Base-by-base conservation (phyloP, 2,797 vertebrate species). In the Gadopsis marmoratus region DNA sequence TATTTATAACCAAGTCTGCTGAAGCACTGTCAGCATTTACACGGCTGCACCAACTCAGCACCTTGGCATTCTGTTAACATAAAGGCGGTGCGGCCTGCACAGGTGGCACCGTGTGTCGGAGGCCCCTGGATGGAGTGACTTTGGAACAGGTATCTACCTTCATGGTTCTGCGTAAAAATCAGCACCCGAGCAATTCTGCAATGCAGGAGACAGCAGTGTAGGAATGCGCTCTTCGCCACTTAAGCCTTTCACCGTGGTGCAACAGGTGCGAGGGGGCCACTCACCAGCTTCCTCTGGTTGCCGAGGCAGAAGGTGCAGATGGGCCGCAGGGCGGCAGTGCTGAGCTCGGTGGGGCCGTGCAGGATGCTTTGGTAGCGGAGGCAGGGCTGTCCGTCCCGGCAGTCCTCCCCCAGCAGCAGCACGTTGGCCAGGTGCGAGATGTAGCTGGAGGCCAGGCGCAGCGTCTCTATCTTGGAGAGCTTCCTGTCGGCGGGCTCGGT, bases 251-350 rank as follows among this genome's bases (percentile, higher is more conserved):
- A 21, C 17, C 54, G 3, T 29, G 13, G 13, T 12, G 5, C 29
- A 71, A 17, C 50, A 35, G 43, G 33, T 67, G 48, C 10, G 0
- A 39, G n/a, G 0, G 12, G 1, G n/a, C 1, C 26, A 29, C 96
- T 96, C 91, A 97, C 97, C 95, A 93, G 83, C 84, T 95, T 96
- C 85, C 97, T 96, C 89, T 96, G 97, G 84, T 96, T 96, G 90
- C 97, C 93, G 71, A 97, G 96, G 87, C 97, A 98, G 94, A 98
- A 98, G 19, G 97, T 97, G 93, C 97, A 97, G 91, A 97, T 97
- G 78, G 96, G 92, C 53, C 96, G 87, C n/a, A 96, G 95, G 0
- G 94, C 77, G 31, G 94, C 61, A 11, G 84, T 83, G 71, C 81
- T 91, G 74, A 82, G 64, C 17, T 75, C 76, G 7, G 68, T 54